phyloP scores from a whole-genome alignment of 2,797 vertebrate genomes.

The Enteromius viviparus region DNA sequence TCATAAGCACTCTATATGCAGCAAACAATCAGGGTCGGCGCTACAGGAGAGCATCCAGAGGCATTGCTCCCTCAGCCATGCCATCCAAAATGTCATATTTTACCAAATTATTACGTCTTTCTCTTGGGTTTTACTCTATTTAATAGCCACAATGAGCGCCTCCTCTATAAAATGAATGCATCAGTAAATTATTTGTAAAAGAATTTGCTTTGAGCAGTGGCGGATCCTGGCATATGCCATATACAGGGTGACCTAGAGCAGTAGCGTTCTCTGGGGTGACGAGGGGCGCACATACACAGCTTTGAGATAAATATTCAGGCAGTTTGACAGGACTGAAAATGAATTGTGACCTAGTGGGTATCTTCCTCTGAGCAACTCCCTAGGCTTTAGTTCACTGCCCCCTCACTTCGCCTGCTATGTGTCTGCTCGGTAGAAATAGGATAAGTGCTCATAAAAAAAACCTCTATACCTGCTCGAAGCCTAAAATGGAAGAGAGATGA shows the following conservation, averaged over 20 bases:
- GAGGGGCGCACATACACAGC: not conserved
- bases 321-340: conserved; percentile 30
- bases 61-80: not conserved
- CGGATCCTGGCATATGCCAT: not conserved
- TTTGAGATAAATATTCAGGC: conserved; percentile 18
- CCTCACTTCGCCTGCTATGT: not conserved
- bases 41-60: conserved; percentile 14
- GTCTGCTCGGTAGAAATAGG: conserved; percentile 18
- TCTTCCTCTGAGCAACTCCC: conserved; percentile 22
- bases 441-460: conserved; percentile 3
- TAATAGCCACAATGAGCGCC: not conserved
- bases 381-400: conserved; percentile 6
- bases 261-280: not conserved
- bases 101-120: conserved; percentile 11
- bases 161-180: conserved; percentile 5
- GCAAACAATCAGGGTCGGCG: conserved; percentile 19
- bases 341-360: conserved; percentile 18
- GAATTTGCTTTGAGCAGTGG: conserved; percentile 5
- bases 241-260: not conserved
- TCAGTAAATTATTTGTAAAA: not conserved
- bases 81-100: not conserved
- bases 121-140: not conserved
- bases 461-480: conserved; percentile 13
- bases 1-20: conserved; percentile 16
- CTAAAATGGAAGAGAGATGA: conserved; percentile 33